These are phyloP conservation scores for Idaea straminata DNA, from an alignment of 2,888 invertebrate genomes.

Conservation along the genomic window DNA sequence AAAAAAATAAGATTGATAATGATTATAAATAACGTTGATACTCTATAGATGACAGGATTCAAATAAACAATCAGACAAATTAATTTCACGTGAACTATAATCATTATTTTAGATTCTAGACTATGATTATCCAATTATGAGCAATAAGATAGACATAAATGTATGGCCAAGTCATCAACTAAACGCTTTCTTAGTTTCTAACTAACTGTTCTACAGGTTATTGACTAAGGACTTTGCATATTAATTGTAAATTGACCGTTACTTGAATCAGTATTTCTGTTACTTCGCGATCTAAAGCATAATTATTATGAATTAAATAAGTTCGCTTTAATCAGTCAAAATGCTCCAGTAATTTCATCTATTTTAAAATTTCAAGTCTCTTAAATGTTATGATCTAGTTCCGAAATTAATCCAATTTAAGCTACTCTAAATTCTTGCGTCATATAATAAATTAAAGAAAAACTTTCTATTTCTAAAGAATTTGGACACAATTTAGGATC, in stretches of 20 bases:
- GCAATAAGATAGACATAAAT: background rate
- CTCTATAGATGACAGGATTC: too few species aligned
- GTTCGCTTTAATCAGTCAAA: background rate
- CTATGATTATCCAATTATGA: too few species aligned
- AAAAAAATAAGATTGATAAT: too few species aligned
- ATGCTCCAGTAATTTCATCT: background rate
- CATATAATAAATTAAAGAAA: background rate
- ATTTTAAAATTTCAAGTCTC: background rate
- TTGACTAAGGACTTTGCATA: background rate
- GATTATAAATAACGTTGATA: too few species aligned
- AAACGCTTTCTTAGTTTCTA: background rate
- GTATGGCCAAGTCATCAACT: background rate
- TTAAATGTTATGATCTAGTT: background rate
- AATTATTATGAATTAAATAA: background rate
- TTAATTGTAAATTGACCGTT: background rate
- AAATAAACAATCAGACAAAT: too few species aligned
- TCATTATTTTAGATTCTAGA: too few species aligned
- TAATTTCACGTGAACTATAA: too few species aligned
- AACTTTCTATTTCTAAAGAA: background rate
- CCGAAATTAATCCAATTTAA: background rate
- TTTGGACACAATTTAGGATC: background rate
- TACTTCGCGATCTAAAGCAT: background rate
- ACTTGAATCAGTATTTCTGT: background rate
- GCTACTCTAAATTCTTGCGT: background rate
- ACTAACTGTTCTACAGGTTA: constrained; percentile 19